phyloP scores from a whole-genome alignment of 2,797 vertebrate genomes.

The Cetoscarus ocellatus region DNA sequence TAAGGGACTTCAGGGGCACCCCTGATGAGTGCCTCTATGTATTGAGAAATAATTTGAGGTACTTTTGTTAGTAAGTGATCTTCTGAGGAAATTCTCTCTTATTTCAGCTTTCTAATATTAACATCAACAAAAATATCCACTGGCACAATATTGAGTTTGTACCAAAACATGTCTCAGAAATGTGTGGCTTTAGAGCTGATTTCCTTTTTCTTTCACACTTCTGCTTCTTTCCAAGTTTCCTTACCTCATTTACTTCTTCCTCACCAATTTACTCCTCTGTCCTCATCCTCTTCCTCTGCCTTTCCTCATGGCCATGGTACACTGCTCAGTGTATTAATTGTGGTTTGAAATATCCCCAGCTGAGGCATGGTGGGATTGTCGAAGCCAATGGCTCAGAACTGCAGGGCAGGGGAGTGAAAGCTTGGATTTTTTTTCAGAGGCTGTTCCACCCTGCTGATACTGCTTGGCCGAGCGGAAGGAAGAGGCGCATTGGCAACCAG shows the following conservation, averaged over 20 bases:
- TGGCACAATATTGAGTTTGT: no score
- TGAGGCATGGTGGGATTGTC: constrained; percentile 65
- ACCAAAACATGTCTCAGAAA: no score
- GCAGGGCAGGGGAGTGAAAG: constrained; percentile 46
- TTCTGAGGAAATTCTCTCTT: no score
- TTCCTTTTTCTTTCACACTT: no score
- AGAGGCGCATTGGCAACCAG: constrained; percentile 35
- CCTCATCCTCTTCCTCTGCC: constrained; percentile 11
- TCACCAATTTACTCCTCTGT: constrained; percentile 35
- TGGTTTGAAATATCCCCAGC: constrained; percentile 72
- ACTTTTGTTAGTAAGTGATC: no score
- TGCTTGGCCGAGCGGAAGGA: constrained; percentile 42
- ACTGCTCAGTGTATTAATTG: constrained; percentile 74
- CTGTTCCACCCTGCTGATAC: constrained; percentile 45
- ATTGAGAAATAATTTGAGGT: no score
- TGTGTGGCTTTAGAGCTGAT: no score
- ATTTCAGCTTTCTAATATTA: no score
- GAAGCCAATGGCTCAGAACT: constrained; percentile 76
- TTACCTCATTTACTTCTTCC: constrained; percentile 50
- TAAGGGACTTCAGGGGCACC: no score
- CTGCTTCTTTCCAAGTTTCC: constrained; percentile 20
- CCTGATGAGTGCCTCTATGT: no score
- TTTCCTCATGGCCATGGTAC: constrained; percentile 54
- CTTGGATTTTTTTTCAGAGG: constrained; percentile 59
- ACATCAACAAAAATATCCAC: no score